These are phyloP conservation scores for Homarus americanus DNA, from an alignment of 1,140 invertebrate genomes.

Conservation along the genomic window DNA sequence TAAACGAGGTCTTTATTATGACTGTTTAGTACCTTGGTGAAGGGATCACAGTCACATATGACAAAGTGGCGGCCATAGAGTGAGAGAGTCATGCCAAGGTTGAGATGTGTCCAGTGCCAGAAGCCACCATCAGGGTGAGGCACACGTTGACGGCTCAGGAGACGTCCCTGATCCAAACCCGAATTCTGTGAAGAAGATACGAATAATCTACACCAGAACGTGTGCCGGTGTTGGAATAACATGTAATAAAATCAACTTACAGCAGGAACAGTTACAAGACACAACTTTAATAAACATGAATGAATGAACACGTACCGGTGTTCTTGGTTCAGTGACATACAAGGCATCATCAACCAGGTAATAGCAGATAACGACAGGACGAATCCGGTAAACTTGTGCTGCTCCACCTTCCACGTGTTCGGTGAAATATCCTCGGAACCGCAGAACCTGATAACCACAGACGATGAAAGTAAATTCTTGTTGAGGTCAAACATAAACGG, in stretches of 20 bases:
- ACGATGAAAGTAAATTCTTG: no score
- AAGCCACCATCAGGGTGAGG: conserved; percentile 55
- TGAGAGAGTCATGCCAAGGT: conserved; percentile 33
- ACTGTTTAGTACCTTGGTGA: conserved; percentile 64
- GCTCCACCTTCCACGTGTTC: conserved; percentile 41
- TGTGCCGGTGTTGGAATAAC: background rate
- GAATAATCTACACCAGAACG: background rate
- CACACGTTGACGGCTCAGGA: conserved; percentile 49
- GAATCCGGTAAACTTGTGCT: conserved; percentile 30
- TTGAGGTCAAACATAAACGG: no score
- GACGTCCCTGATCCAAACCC: conserved; percentile 53
- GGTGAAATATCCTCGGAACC: conserved; percentile 54
- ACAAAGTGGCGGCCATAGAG: conserved; percentile 56
- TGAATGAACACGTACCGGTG: conserved; percentile 41
- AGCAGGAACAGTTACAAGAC: no score
- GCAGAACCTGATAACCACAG: conserved; percentile 25
- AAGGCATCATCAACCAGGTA: conserved; percentile 61
- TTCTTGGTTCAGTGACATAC: conserved; percentile 46
- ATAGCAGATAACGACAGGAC: conserved; percentile 55
- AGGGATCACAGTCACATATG: conserved; percentile 60
- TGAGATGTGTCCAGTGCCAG: conserved; percentile 67
- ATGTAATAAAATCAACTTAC: no score
- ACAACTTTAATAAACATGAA: no score
- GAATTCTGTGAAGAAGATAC: conserved; percentile 35
- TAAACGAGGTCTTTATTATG: no score